Base-by-base conservation (phyloP, 2,888 invertebrate species). In the Trileptium ribeirensis region DNA sequence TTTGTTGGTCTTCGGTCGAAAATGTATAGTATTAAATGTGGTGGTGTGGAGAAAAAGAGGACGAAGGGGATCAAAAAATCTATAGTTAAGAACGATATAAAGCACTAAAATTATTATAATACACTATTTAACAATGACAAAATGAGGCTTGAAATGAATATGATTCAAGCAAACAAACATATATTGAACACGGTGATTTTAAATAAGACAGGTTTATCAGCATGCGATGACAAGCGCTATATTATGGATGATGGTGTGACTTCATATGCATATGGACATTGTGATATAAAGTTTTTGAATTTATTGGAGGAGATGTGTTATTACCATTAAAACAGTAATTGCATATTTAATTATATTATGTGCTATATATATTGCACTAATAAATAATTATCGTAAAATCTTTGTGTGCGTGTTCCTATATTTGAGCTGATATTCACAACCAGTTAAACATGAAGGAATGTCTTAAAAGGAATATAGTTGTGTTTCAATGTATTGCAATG, bases 1-100 rank as follows among this genome's bases (percentile, higher is more conserved):
- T 70, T 70, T 70, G 74, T 70, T 36, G 74, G 74, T 8, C 37
- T 70, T 34, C 8, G 74, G 31, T 70, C 74, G 8, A 70, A 70
- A 70, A 70, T 70, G 74, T 70, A 70, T 36, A 70, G 74, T 70
- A 34, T 70, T 15, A 70, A 34, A 70, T 31, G 37, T 36, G 37
- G 33, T 8, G 34, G n/a, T 70, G n/a, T n/a, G 8, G 37, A 36
- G n/a, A 70, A 70, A 31, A 70, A 70, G 31, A 8, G n/a, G 19
- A n/a, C 31, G n/a, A 70, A 70, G 31, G 37, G 74, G 37, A 36
- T 70, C 31, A 70, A 31, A 70, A 70, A 70, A 70, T 70, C 8
- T 70, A n/a, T 70, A 31, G 37, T 70, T 8, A 34, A 31, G 19
- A 70, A 70, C 19, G 37, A 36, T 19, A 36, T 70, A 19, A 19